These are phyloP conservation scores for Mesitornis unicolor DNA, from an alignment of 2,113 vertebrate genomes.

Conservation along the genomic window DNA sequence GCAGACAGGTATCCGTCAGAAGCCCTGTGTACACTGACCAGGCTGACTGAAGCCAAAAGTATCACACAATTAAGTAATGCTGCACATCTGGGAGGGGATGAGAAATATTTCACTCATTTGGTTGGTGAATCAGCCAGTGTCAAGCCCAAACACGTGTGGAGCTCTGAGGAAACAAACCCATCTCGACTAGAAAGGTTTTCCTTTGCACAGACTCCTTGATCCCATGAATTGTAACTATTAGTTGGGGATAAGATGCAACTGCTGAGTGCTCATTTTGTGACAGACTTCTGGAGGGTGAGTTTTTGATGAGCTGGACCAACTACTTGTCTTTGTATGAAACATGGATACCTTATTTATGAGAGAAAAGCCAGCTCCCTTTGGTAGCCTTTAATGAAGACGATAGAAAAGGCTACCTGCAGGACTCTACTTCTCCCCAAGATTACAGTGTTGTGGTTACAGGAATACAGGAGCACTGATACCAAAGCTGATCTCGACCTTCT, in stretches of 20 bases:
- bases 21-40: neutral
- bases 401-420: neutral
- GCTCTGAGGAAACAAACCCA: neutral
- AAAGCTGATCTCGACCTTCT: neutral
- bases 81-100: neutral
- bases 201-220: neutral
- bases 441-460: neutral
- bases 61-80: fast-evolving
- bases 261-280: neutral
- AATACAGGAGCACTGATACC: neutral
- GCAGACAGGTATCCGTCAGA: neutral
- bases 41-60: neutral
- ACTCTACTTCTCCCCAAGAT: fast-evolving
- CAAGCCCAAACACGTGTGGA: fast-evolving
- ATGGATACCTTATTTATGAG: neutral
- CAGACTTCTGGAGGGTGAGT: neutral
- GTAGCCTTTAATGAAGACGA: neutral
- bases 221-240: neutral
- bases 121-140: neutral
- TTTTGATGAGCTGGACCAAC: neutral
- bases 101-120: neutral
- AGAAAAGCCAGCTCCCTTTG: neutral
- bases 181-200: neutral
- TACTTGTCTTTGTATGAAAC: neutral
- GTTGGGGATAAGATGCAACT: neutral